phyloP scores from a whole-genome alignment of 2,888 invertebrate genomes.

The Meiosimyza decipiens region DNA sequence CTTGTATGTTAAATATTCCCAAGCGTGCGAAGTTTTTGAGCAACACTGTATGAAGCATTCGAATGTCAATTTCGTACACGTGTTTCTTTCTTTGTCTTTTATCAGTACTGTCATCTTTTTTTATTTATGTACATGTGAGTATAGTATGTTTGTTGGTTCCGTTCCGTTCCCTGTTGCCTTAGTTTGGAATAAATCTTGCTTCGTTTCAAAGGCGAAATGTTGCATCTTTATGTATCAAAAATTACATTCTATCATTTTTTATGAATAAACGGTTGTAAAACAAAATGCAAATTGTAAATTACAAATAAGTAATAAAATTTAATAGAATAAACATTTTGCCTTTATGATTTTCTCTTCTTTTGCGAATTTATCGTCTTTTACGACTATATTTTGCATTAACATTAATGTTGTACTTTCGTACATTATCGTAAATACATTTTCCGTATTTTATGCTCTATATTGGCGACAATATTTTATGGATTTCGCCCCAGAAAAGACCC shows the following conservation, averaged over 20 bases:
- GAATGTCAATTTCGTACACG: constrained; percentile 16
- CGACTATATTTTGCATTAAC: constrained; percentile 60
- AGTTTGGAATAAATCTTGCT: constrained; percentile 24
- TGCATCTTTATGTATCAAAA: constrained; percentile 60
- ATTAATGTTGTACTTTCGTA: constrained; percentile 58
- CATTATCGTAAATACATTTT: constrained; percentile 61
- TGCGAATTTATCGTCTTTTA: constrained; percentile 58
- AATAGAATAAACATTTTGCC: constrained; percentile 62
- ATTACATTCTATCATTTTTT: constrained; percentile 61
- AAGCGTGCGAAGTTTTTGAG: too few relatives aligned
- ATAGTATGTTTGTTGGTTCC: constrained; percentile 22
- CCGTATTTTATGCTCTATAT: not conserved
- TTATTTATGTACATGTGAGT: too few relatives aligned
- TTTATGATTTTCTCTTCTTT: constrained; percentile 58
- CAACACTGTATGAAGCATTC: too few relatives aligned
- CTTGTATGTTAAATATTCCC: too few relatives aligned
- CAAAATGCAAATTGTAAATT: constrained; percentile 65
- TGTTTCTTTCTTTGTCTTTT: constrained; percentile 3
- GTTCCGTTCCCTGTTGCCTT: constrained; percentile 21
- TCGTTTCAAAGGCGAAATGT: constrained; percentile 43
- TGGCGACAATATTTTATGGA: constrained; percentile 2
- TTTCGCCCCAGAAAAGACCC: not conserved
- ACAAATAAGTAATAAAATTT: constrained; percentile 66
- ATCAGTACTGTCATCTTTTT: too few relatives aligned
- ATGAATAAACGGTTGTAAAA: constrained; percentile 55